Percentiles rank a stretch among this genome's conserved stretches.
Conservation (phyloP, 2,797 vertebrate species). For the Phyllotis vaccarum region DNA sequence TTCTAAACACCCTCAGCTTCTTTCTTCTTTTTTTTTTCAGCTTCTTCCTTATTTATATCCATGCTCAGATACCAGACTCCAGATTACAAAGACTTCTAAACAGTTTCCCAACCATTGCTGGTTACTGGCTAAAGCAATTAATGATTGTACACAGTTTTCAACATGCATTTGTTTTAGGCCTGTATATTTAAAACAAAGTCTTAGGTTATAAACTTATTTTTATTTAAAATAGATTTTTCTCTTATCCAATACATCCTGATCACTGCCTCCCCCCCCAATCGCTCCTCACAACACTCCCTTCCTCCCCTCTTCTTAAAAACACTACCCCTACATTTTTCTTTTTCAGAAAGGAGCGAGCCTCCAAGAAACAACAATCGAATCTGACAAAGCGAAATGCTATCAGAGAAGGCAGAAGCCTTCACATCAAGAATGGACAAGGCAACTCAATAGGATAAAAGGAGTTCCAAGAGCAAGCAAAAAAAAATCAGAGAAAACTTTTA, state of each 20-base stretch:
- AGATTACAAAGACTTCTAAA: constrained; percentile 18
- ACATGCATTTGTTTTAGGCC: not conserved
- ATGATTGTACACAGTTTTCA: not conserved
- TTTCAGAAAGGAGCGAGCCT: not conserved
- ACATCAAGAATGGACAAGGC: not conserved
- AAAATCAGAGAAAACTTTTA: not conserved
- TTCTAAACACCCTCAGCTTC: not conserved
- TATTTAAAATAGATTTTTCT: not conserved
- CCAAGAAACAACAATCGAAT: not conserved
- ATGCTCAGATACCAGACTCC: not conserved
- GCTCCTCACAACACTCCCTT: not conserved
- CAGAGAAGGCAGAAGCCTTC: not conserved
- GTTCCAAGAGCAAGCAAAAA: not conserved
- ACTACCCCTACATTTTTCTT: not conserved
- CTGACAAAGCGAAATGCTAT: not conserved
- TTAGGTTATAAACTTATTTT: not conserved
- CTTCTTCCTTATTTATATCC: not conserved
- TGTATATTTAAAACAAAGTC: not conserved
- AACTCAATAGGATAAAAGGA: not conserved
- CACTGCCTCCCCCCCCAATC: too few species aligned
- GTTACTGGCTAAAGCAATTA: not conserved
- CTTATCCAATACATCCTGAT: not conserved
- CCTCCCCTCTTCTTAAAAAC: not conserved
- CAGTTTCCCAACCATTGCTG: not conserved
- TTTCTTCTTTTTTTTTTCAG: not conserved